These are phyloP conservation scores for Heliangelus exortis DNA, from an alignment of 2,797 vertebrate species.

Conservation along the genomic window DNA sequence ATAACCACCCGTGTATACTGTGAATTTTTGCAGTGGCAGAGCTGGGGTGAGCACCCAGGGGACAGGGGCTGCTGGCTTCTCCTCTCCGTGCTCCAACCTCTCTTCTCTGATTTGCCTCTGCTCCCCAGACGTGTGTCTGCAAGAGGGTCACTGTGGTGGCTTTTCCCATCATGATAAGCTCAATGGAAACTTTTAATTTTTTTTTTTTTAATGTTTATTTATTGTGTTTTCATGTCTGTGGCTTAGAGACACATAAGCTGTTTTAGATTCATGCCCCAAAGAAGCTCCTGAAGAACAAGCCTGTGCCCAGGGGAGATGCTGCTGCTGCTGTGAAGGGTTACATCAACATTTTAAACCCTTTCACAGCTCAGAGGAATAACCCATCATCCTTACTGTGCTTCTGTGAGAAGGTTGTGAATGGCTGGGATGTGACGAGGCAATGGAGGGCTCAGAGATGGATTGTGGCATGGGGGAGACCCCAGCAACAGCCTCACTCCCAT, in stretches of 20 bases:
- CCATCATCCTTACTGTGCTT: constrained; percentile 15
- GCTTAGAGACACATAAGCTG: constrained; percentile 29
- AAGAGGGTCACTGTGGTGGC: background rate
- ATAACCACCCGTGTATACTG: background rate
- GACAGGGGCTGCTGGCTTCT: background rate
- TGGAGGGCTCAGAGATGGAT: background rate
- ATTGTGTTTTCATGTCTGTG: background rate
- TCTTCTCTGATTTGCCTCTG: background rate
- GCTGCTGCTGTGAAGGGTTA: constrained; percentile 68
- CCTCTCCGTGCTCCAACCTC: background rate
- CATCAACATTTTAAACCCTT: constrained; percentile 53
- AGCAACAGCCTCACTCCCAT: rapidly evolving
- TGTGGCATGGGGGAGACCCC: rapidly evolving
- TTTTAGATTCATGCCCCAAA: constrained; percentile 42
- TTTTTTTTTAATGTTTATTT: background rate
- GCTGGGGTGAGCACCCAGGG: background rate
- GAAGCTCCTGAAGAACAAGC: constrained; percentile 62
- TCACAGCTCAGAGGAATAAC: background rate
- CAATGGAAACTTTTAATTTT: no score
- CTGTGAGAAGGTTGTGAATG: background rate
- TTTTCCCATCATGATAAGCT: rapidly evolving
- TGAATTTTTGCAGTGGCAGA: constrained; percentile 42
- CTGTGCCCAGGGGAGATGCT: constrained; percentile 25
- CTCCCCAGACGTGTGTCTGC: background rate
- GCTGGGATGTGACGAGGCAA: background rate